phyloP scores from a whole-genome alignment of 1,140 invertebrate genomes.

The Conus betulinus region DNA sequence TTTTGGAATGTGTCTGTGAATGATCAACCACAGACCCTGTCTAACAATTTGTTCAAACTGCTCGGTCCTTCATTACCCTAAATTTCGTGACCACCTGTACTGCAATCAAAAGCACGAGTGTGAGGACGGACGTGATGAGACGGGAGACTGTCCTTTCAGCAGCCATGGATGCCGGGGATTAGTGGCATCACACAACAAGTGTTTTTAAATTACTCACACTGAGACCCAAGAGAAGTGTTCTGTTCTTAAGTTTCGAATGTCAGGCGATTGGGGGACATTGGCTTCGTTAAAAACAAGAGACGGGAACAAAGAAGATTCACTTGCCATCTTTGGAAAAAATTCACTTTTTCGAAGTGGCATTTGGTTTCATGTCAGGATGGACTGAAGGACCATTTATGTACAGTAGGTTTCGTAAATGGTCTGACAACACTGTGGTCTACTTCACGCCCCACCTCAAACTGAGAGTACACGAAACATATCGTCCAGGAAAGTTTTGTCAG shows the following conservation, averaged over 20 bases:
- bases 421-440: no score
- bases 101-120: slow-evolving; percentile 15
- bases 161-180: no score
- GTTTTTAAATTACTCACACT: no score
- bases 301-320: not conserved
- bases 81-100: not conserved
- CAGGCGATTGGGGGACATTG: not conserved
- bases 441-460: no score
- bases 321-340: not conserved
- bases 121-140: slow-evolving; percentile 10
- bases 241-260: not conserved
- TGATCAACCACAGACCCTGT: no score
- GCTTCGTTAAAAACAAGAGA: not conserved
- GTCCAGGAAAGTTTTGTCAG: no score
- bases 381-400: not conserved
- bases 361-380: not conserved
- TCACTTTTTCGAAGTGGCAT: not conserved
- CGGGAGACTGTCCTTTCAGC: no score
- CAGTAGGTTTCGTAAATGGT: no score
- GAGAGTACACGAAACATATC: no score
- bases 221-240: no score
- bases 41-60: not conserved
- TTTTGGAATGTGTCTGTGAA: no score
- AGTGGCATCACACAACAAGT: no score
- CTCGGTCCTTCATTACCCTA: not conserved